Conservation (phyloP, 2,797 vertebrate species). For the Cetoscarus ocellatus region DNA sequence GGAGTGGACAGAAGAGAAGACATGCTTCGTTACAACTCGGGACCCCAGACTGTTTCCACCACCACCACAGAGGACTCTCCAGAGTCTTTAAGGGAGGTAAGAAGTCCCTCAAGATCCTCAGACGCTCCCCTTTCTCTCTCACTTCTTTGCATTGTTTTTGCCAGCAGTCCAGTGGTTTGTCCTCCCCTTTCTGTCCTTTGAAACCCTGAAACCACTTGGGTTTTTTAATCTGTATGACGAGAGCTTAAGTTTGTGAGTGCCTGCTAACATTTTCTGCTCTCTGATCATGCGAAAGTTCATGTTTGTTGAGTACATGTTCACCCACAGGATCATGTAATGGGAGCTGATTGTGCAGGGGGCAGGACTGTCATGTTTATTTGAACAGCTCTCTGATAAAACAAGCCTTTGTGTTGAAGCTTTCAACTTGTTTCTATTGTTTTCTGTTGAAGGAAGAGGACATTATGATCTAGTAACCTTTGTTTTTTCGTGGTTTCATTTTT, state of each 20-base stretch:
- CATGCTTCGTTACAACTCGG: constrained; percentile 81
- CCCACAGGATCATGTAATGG: constrained; percentile 63
- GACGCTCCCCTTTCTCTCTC: constrained; percentile 11
- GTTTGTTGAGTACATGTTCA: constrained; percentile 59
- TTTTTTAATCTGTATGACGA: constrained; percentile 3
- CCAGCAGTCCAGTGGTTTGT: constrained; percentile 9
- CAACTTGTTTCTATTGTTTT: constrained; percentile 44
- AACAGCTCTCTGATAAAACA: constrained; percentile 74
- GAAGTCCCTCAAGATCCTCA: constrained; percentile 39
- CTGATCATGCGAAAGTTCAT: constrained; percentile 20
- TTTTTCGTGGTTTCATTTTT: background rate
- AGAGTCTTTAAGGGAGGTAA: constrained; percentile 78
- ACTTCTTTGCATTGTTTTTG: constrained; percentile 22
- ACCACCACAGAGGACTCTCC: constrained; percentile 72
- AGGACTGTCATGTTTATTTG: constrained; percentile 84
- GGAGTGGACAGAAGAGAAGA: constrained; percentile 76
- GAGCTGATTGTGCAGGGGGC: constrained; percentile 67
- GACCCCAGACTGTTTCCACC: constrained; percentile 68
- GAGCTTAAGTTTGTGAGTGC: background rate
- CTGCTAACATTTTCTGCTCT: constrained; percentile 24
- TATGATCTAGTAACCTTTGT: background rate
- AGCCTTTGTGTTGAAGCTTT: constrained; percentile 54
- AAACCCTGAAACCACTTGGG: constrained; percentile 25
- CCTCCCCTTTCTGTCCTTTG: constrained; percentile 31
- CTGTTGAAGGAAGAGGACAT: background rate